These are phyloP conservation scores for Sebastolobus altivelis DNA, from an alignment of 2,797 vertebrate genomes.

Conservation along the genomic window DNA sequence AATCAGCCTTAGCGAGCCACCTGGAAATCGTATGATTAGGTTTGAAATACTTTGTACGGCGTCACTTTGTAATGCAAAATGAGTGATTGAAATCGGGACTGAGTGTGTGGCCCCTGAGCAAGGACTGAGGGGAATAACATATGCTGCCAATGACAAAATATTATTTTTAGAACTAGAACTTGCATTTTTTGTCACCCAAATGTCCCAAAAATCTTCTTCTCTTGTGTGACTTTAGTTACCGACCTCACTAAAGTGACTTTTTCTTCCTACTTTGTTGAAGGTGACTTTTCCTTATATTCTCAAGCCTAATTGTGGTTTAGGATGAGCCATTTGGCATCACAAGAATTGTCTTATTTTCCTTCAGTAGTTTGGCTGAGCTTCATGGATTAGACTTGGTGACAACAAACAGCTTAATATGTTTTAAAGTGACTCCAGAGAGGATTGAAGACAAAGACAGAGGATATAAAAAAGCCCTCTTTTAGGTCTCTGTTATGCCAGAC, in stretches of 20 bases:
- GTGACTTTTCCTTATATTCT: constrained; percentile 40
- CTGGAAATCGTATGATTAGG: constrained; percentile 59
- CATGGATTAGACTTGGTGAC: constrained; percentile 37
- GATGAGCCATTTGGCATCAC: constrained; percentile 60
- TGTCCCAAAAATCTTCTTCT: constrained; percentile 10
- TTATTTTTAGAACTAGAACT: too few relatives aligned
- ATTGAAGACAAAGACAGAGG: constrained; percentile 32
- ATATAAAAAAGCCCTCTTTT: constrained; percentile 51
- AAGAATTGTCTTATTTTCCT: constrained; percentile 37
- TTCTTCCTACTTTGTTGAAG: constrained; percentile 41
- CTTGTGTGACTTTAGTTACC: not conserved
- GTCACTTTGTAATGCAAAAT: constrained; percentile 33
- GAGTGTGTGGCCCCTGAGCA: not conserved
- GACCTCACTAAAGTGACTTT: constrained; percentile 3
- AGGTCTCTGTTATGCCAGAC: constrained; percentile 36
- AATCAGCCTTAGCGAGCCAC: constrained; percentile 69
- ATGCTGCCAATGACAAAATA: not conserved
- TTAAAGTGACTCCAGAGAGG: constrained; percentile 62
- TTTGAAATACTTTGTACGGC: constrained; percentile 25
- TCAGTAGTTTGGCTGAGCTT: constrained; percentile 56
- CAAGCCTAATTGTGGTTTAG: constrained; percentile 37
- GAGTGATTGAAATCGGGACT: constrained; percentile 36
- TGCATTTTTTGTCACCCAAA: not conserved
- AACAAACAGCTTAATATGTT: constrained; percentile 65
- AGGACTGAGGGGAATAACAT: not conserved